Conservation (phyloP, 2,113 vertebrate species). For the Syngnathus scovelli region DNA sequence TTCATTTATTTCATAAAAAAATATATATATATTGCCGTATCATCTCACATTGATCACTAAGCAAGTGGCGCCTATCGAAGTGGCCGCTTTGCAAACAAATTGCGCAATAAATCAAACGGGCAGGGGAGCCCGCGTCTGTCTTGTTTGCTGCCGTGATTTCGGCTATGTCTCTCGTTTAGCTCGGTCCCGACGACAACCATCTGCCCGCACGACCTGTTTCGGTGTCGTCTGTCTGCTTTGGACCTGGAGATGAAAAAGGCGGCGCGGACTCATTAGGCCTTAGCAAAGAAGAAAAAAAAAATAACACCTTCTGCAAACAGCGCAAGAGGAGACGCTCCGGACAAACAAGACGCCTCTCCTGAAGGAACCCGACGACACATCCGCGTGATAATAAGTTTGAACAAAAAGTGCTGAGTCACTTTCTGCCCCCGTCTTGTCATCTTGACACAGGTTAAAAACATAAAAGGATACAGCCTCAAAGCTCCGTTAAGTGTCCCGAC, state of each 20-base stretch:
- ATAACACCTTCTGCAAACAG: conserved; percentile 7
- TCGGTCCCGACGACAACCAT: conserved; percentile 18
- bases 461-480: conserved; percentile 96
- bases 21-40: neutral
- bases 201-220: conserved; percentile 2
- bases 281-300: neutral
- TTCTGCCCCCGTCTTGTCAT: conserved; percentile 10
- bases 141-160: conserved; percentile 28
- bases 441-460: conserved; percentile 29
- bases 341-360: conserved; percentile 4
- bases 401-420: conserved; percentile 16
- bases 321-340: conserved; percentile 14
- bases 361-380: neutral
- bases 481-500: conserved; percentile 92
- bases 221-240: neutral
- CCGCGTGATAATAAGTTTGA: neutral
- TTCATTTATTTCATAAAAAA: too few relatives aligned
- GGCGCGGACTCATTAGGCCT: neutral
- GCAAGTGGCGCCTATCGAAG: neutral
- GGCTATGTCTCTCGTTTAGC: neutral
- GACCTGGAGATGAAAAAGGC: neutral
- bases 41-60: neutral
- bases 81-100: conserved; percentile 13
- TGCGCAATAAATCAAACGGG: conserved; percentile 54
- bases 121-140: conserved; percentile 6